Conservation (phyloP, 1,140 invertebrate genomes). For the Lepidostoma basale region DNA sequence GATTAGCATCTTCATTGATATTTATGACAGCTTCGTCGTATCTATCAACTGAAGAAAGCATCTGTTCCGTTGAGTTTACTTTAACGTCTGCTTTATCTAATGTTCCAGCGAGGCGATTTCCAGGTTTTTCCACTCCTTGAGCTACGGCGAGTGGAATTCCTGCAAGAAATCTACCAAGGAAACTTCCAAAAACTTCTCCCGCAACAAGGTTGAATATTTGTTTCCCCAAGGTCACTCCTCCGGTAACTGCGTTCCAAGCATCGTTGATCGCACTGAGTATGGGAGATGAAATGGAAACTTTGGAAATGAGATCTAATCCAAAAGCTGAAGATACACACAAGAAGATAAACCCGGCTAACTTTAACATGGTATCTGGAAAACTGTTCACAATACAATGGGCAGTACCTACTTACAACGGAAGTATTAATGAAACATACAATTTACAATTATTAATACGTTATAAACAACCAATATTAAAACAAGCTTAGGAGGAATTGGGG, state of each 20-base stretch:
- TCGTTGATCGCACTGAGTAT: no score
- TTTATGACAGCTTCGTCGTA: neutral
- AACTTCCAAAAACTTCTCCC: constrained; percentile 8
- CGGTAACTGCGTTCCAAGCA: no score
- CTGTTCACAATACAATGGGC: no score
- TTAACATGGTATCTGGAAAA: neutral
- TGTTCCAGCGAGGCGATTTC: constrained; percentile 32
- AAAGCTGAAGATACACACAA: neutral
- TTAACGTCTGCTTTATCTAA: constrained; percentile 8
- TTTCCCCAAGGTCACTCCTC: neutral
- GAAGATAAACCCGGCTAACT: neutral
- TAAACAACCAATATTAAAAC: no score
- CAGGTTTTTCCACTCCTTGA: constrained; percentile 18
- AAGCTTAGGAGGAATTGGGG: no score
- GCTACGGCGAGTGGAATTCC: constrained; percentile 21
- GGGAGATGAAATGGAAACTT: no score
- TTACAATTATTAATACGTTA: no score
- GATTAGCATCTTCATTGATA: constrained; percentile 49
- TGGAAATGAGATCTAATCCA: neutral
- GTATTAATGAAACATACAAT: no score
- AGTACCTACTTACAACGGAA: no score
- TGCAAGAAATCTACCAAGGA: neutral
- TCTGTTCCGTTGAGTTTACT: neutral
- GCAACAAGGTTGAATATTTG: neutral
- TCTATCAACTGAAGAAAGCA: neutral